A percentile compares a stretch with the other conserved stretches of the same genome.
phyloP scores from a whole-genome alignment of 2,113 vertebrate genomes.

The Campylorhamphus procurvoides region DNA sequence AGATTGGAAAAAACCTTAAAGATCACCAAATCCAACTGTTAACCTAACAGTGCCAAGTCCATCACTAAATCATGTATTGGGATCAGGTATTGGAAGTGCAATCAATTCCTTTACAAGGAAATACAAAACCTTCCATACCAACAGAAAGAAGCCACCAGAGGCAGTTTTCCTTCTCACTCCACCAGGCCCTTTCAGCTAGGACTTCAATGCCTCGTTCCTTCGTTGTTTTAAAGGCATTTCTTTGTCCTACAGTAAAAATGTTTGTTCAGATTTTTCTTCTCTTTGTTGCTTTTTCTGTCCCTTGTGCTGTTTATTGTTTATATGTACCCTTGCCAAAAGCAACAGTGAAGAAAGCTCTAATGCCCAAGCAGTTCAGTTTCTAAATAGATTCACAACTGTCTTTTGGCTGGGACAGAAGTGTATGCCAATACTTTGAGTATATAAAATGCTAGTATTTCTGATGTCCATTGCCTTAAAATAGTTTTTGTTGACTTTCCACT shows the following conservation, averaged over 20 bases:
- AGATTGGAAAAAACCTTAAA: background rate
- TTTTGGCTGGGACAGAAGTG: background rate
- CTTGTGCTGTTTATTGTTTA: background rate
- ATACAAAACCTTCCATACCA: background rate
- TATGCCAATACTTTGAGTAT: background rate
- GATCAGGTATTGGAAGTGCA: background rate
- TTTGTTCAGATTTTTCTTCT: background rate
- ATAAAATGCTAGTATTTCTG: background rate
- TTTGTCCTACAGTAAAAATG: background rate
- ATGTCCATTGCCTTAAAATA: background rate
- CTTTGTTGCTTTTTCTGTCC: background rate
- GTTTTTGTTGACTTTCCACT: background rate
- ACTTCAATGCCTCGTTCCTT: background rate
- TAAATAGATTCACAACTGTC: background rate
- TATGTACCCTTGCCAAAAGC: background rate
- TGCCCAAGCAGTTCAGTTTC: background rate
- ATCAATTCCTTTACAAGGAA: background rate
- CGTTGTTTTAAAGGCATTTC: background rate
- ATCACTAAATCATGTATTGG: background rate
- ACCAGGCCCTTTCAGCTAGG: background rate
- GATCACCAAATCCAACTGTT: background rate
- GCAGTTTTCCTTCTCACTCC: background rate
- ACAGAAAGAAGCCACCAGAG: background rate
- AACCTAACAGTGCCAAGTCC: background rate
- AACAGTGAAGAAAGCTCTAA: background rate